Evolutionary conservation across 2,113 vertebrate genomes (phyloP).

Genomic region (Ochotona curzoniae): DNA sequence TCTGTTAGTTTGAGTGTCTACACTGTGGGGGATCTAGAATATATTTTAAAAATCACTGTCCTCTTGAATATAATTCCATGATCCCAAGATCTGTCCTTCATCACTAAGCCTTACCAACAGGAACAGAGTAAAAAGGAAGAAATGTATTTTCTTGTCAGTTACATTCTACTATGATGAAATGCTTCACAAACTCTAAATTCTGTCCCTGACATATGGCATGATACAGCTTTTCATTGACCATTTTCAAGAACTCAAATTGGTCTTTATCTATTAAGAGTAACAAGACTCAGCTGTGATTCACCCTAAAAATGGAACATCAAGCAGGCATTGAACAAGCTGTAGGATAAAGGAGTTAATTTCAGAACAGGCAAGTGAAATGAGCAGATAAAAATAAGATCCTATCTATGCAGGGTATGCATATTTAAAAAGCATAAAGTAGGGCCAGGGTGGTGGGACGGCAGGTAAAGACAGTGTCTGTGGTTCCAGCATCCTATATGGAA

Average conservation of each 20-base stretch:
- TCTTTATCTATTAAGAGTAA: neutral
- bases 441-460: too few relatives aligned
- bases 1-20: slow-evolving; percentile 6
- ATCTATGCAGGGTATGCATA: neutral
- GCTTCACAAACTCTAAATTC: slow-evolving; percentile 31
- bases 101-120: neutral
- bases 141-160: neutral
- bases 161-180: slow-evolving; percentile 7
- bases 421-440: neutral
- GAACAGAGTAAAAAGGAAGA: neutral
- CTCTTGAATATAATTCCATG: neutral
- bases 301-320: neutral
- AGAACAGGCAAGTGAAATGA: slow-evolving; percentile 24
- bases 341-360: slow-evolving; percentile 5
- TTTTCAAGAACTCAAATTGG: slow-evolving; percentile 8
- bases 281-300: neutral
- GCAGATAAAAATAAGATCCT: neutral
- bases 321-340: neutral
- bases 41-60: neutral
- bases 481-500: too few relatives aligned
- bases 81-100: neutral
- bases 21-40: neutral
- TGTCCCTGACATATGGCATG: neutral
- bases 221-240: slow-evolving; percentile 36
- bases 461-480: too few relatives aligned